Evolutionary conservation across 2,113 vertebrate species (phyloP), one percentile per base, ranked within the genome.

Genomic region (Mesitornis unicolor): DNA sequence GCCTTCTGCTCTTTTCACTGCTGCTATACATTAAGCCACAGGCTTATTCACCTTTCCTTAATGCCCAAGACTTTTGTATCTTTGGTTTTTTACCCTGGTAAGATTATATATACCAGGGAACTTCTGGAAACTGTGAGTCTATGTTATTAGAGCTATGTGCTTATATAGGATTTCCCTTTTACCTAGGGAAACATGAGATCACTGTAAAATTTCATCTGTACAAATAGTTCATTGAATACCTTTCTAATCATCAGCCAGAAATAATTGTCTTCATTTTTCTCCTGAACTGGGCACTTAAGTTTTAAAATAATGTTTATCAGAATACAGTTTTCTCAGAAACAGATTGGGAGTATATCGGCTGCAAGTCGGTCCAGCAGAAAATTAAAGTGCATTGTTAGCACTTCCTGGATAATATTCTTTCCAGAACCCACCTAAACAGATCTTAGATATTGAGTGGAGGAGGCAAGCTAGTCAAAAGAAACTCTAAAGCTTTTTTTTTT

Each of bases 331-430:
- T 77, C 60, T 86, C 51, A 93, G 59, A 89, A 90, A 61, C 54
- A 84, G 67, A 35, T 33, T 68, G 71, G 51, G 82, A 96, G 43
- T 53, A 33, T 94, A 83, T 77, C 3, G 0, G 63, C 57, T 76
- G 56, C 28, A 73, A 89, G 29, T 33, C 10, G 0, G 24, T 88
- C 79, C 90, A 93, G 88, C 88, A 81, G 51, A 84, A 92, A 93
- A 96, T 85, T 90, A 59, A 90, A 89, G 64, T 54, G 33, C 47
- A 75, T 84, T 95, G 83, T 93, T 95, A 93, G 51, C 33, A 24
- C 86, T 95, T 92, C 94, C 90, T 15, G 20, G 70, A 88, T 74
- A 86, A 95, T 75, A 59, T 88, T 85, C 75, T 88, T 96, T 90
- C 85, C 68, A 88, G 91, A 84, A 82, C 25, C 53, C 16, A 40